Percentiles rank a stretch among this genome's conserved stretches.
Conservation (phyloP, 2,888 invertebrate species). For the Tipula helvola region DNA sequence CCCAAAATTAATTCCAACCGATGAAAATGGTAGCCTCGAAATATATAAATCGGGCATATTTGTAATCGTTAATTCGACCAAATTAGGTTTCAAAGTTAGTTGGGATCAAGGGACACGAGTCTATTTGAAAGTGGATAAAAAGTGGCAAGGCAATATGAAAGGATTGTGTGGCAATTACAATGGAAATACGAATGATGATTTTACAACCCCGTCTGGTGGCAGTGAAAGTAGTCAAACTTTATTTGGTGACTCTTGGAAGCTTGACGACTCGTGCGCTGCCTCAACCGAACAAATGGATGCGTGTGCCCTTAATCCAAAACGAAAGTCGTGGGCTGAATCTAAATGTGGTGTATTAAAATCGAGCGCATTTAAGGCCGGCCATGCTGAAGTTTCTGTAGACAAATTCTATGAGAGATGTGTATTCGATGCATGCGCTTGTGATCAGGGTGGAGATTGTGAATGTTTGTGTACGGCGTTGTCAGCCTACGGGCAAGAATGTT, state of each 20-base stretch:
- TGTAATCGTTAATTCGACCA: conserved; percentile 68
- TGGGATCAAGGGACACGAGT: conserved; percentile 81
- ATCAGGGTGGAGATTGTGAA: conserved; percentile 78
- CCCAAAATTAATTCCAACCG: conserved; percentile 20
- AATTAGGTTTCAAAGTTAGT: conserved; percentile 62
- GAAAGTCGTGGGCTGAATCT: conserved; percentile 66
- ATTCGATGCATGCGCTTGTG: conserved; percentile 79
- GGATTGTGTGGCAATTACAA: conserved; percentile 90
- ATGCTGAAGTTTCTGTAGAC: conserved; percentile 63
- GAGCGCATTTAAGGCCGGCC: conserved; percentile 59
- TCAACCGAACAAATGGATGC: conserved; percentile 47
- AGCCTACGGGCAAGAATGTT: conserved; percentile 77
- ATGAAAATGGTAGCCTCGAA: not conserved
- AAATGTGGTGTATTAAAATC: conserved; percentile 68
- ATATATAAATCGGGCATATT: conserved; percentile 48
- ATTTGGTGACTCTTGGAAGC: conserved; percentile 84
- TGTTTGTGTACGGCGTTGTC: conserved; percentile 83
- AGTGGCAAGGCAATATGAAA: conserved; percentile 67
- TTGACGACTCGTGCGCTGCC: conserved; percentile 55
- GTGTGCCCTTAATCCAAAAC: conserved; percentile 60
- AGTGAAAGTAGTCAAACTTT: conserved; percentile 60
- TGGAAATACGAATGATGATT: conserved; percentile 70
- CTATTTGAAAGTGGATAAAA: conserved; percentile 62
- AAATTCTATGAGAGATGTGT: conserved; percentile 61
- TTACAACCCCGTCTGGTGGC: conserved; percentile 72